Conservation (phyloP, 2,797 vertebrate species). For the Eospalax fontanierii region DNA sequence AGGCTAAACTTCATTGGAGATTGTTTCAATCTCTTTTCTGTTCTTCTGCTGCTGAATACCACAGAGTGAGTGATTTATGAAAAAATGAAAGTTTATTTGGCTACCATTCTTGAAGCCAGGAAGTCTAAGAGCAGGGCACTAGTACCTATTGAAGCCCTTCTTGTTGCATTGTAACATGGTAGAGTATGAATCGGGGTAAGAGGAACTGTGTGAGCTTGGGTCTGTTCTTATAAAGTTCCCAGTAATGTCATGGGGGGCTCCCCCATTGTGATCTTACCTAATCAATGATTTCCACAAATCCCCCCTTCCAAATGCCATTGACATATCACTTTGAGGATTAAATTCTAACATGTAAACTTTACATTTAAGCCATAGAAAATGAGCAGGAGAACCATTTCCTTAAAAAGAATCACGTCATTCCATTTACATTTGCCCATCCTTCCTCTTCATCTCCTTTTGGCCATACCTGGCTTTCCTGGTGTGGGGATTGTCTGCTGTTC, state of each 20-base stretch:
- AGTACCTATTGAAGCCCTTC: not conserved
- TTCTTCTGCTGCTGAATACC: not conserved
- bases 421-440: not conserved
- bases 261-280: not conserved
- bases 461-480: not conserved
- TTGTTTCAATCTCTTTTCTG: not conserved
- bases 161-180: not conserved
- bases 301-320: not conserved
- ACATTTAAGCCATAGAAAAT: not conserved
- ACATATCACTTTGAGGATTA: not conserved
- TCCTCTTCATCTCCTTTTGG: not conserved
- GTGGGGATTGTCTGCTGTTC: not conserved
- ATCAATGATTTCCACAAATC: not conserved
- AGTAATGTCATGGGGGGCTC: not conserved
- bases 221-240: not conserved
- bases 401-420: not conserved
- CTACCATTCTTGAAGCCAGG: not conserved
- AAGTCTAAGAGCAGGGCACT: not conserved
- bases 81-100: not conserved
- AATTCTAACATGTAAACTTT: not conserved
- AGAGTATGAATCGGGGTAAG: not conserved
- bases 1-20: not conserved
- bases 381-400: not conserved
- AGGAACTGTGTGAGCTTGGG: not conserved
- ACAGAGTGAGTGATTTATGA: not conserved